Percentiles rank a stretch among this genome's conserved stretches.
These are phyloP conservation scores for Asbolus verrucosus DNA, from an alignment of 1,140 invertebrate genomes.

Conservation along the genomic window DNA sequence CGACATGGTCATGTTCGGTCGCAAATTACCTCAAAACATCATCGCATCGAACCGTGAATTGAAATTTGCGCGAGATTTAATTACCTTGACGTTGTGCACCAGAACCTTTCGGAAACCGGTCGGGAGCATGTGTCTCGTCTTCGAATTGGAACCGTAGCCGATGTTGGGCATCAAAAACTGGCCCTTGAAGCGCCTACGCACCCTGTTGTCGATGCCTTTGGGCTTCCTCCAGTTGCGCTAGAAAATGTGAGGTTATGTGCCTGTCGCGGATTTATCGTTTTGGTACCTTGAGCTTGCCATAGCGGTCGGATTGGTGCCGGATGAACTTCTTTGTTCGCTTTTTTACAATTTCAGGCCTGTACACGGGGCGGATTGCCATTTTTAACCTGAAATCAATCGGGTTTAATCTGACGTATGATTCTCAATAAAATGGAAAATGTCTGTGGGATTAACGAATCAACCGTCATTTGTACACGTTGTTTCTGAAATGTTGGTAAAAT, in stretches of 20 bases:
- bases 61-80: constrained; percentile 45
- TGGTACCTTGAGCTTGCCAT: constrained; percentile 91
- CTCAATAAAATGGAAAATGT: no score
- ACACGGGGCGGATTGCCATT: constrained; percentile 87
- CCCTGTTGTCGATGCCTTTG: constrained; percentile 99
- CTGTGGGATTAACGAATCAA: no score
- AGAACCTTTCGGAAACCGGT: constrained; percentile 96
- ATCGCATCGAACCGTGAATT: constrained; percentile 46
- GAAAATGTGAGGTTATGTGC: constrained; percentile 28
- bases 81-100: constrained; percentile 83
- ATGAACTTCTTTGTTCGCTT: constrained; percentile 97
- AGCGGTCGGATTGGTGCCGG: constrained; percentile 96
- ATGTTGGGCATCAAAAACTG: constrained; percentile 99
- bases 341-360: constrained; percentile 91
- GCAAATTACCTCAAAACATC: constrained; percentile 64
- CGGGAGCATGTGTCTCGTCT: constrained; percentile 95
- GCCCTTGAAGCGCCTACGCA: constrained; percentile 98
- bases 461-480: constrained; percentile 5
- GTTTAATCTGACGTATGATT: neutral
- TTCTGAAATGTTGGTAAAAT: constrained; percentile 22
- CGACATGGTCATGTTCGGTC: constrained; percentile 61
- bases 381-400: constrained; percentile 50
- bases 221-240: constrained; percentile 92
- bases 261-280: neutral
- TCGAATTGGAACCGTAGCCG: constrained; percentile 97